Evolutionary conservation across 1,140 invertebrate genomes (phyloP), one percentile per base, ranked within the genome.

Genomic region (Pachyrhynchus sulphureomaculatus): DNA sequence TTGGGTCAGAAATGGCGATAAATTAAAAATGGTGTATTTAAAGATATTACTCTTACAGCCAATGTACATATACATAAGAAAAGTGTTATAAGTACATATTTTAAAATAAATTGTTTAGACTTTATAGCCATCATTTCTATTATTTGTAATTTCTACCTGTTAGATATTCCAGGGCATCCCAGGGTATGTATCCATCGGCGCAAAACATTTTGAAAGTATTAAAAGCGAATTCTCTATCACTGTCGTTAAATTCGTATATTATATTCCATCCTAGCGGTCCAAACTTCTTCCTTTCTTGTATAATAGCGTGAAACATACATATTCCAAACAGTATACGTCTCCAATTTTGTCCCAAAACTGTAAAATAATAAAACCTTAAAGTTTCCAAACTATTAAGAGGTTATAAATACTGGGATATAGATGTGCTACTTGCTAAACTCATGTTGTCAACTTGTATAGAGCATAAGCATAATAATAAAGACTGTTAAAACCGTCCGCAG

Each of bases 261-360:
- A 94, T 93, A 74, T 94, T 95, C 92, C 92, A 95, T 0, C 92
- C 92, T 0, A 95, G 77, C 0, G 92, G 88, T 0, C 92, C 93
- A 73, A 94, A 95, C 75, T 95, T 95, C 71, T 93, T 92, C 29
- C 92, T 80, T 76, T 95, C 93, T 73, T 92, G 86, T 39, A 95
- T 86, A 8, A 94, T 86, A 0, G 89, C 90, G 75, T 95, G 92
- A 73, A 95, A 94, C 76, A 90, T 88, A 64, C 87, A 90, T 5
- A 90, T 75, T 0, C 88, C 88, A 68, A 90, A 90, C 20, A 91
- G 75, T 78, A 90, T 89, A 48, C 83, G 83, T 13, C 86, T 82
- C 92, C 91, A 95, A 24, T 86, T 81, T 60, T 82, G 77, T 4
- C 79, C 83, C 24, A 93, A 77, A 18, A 82, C 89, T 90, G 5